Percentiles rank a stretch among this genome's conserved stretches.
These are phyloP conservation scores for Petroica traversi DNA, from an alignment of 2,113 vertebrate species.

Conservation along the genomic window DNA sequence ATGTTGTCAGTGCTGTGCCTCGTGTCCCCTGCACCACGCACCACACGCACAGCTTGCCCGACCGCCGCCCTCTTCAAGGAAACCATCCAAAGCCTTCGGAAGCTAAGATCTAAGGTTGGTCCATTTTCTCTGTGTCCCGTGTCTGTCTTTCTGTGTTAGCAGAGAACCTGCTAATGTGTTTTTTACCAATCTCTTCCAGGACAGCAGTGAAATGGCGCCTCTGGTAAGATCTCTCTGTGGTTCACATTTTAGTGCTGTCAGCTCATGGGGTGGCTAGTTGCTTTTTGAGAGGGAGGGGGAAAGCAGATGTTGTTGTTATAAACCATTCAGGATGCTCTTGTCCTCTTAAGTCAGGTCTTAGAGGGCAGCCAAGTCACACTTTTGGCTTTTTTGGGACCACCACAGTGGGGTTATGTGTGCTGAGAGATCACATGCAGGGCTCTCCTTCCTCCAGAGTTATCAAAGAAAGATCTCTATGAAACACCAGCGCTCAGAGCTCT, in stretches of 20 bases:
- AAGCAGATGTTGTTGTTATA: neutral
- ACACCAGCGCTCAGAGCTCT: rapidly evolving
- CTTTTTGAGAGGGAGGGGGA: neutral
- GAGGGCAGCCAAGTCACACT: too few relatives aligned
- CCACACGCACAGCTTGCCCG: rapidly evolving
- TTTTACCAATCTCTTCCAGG: conserved; percentile 32
- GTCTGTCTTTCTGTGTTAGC: rapidly evolving
- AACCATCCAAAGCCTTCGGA: rapidly evolving
- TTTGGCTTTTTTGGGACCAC: rapidly evolving
- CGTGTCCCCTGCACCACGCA: rapidly evolving
- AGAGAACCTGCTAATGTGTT: neutral
- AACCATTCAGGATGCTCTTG: neutral
- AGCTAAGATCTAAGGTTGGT: neutral
- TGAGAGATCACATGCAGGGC: neutral
- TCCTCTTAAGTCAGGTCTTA: neutral
- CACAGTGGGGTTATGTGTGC: neutral
- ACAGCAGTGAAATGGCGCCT: rapidly evolving
- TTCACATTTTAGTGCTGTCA: neutral
- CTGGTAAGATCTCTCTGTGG: conserved; percentile 10
- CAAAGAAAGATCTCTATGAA: neutral
- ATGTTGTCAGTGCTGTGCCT: neutral
- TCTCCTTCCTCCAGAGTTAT: neutral
- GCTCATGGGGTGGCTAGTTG: neutral
- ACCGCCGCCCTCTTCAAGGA: rapidly evolving
- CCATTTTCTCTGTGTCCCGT: rapidly evolving